A percentile compares a stretch with the other conserved stretches of the same genome.
Conservation (phyloP, 2,113 vertebrate genomes). For the Donacobius atricapilla region DNA sequence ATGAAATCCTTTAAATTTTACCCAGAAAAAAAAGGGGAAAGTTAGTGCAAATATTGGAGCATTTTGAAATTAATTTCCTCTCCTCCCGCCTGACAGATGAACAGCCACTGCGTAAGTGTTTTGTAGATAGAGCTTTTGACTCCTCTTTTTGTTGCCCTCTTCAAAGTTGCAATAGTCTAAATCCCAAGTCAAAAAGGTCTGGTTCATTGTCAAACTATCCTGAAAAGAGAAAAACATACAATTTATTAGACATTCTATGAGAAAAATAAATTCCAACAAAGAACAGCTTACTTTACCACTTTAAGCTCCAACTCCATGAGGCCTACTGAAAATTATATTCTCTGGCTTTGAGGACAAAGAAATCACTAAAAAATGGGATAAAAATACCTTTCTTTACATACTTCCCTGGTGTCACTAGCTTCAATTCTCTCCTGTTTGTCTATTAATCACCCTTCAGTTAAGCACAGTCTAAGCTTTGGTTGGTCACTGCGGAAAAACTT, state of each 20-base stretch:
- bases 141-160: not conserved
- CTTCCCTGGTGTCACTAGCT: not conserved
- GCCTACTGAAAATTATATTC: not conserved
- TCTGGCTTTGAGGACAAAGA: not conserved
- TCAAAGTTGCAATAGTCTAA: not conserved
- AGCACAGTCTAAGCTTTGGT: not conserved
- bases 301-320: not conserved
- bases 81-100: not conserved
- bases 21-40: not conserved
- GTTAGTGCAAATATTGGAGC: not conserved
- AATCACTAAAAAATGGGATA: rapidly evolving
- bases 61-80: not conserved
- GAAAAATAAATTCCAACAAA: not conserved
- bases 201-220: not conserved
- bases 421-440: not conserved
- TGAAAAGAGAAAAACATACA: not conserved
- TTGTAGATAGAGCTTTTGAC: not conserved
- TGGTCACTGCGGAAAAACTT: not conserved
- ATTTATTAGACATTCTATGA: not conserved
- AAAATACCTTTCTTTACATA: not conserved
- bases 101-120: not conserved
- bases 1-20: not conserved
- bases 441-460: not conserved
- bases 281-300: not conserved
- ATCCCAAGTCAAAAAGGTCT: not conserved